Conservation (phyloP, 2,888 invertebrate genomes). For the Microchrysa polita region DNA sequence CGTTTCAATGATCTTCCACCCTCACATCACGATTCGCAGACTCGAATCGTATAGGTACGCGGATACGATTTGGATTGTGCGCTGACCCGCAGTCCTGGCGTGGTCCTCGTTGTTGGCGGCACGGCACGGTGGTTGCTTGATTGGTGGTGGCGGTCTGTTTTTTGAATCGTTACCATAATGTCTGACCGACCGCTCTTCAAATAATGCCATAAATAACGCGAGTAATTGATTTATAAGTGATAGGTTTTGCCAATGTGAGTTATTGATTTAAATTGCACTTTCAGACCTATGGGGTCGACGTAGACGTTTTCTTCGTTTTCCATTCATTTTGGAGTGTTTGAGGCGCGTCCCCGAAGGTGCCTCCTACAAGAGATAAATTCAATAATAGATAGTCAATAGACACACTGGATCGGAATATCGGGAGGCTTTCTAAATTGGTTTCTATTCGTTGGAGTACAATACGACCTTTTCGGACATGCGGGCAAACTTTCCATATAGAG, state of each 20-base stretch:
- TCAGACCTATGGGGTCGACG: conserved; percentile 21
- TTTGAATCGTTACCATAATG: conserved; percentile 15
- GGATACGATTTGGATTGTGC: too few relatives aligned
- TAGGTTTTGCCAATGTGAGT: conserved; percentile 40
- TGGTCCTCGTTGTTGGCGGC: too few relatives aligned
- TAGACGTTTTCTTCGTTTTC: conserved; percentile 17
- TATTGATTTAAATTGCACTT: conserved; percentile 42
- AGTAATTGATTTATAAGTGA: conserved; percentile 45
- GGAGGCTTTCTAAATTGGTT: conserved; percentile 27
- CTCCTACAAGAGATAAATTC: conserved; percentile 19
- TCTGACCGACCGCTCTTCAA: conserved; percentile 34
- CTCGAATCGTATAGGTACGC: too few relatives aligned
- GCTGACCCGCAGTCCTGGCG: too few relatives aligned
- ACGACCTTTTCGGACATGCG: background rate
- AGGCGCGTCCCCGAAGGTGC: background rate
- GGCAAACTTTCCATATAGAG: background rate
- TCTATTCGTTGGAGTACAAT: background rate
- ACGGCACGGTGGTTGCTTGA: too few relatives aligned
- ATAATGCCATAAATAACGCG: conserved; percentile 42
- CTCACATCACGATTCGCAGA: conserved; percentile 33
- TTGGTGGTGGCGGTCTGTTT: background rate
- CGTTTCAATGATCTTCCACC: conserved; percentile 41
- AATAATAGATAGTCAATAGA: too few relatives aligned
- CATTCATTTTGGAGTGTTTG: conserved; percentile 17
- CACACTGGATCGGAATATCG: conserved; percentile 18